Evolutionary conservation across 2,888 invertebrate genomes (phyloP), one percentile per base, ranked within the genome.

Genomic region (Xylophagus ater): DNA sequence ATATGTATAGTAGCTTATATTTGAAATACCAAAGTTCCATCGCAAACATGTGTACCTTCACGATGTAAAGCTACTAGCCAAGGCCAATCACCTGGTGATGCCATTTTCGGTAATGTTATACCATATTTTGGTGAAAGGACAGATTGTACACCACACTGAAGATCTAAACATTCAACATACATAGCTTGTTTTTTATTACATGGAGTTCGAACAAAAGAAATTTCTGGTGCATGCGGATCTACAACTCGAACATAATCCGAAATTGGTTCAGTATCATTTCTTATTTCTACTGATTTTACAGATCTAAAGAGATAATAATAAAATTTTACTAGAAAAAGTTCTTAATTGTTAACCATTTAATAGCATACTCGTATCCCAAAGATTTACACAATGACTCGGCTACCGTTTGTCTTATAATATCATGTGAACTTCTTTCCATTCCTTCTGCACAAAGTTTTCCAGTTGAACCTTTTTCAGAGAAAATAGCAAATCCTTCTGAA

Each of bases 61-160:
- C 87, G 79, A 53, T 84, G 76, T 3, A 92, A 68, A 2, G 84
- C 80, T 13, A 80, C 84, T 57, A 87, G 80, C 89, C 90, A 90
- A n/a, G 90, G 90, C 89, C 89, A 88, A 59, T 88, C 87, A 3
- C 87, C 88, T 1, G 83, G 81, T 4, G 71, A 71, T 2, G 86
- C 74, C 64, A 83, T 78, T 53, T 84, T 82, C 24, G 75, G 71
- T 43, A 87, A 63, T 7, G 59, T 54, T 13, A 60, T 37, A 9
- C 35, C 65, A 43, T 62, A 51, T 40, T 62, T 68, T 30, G 60
- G 57, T 19, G 57, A 54, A 33, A 69, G 62, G 1, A 65, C 71
- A 9, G 78, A 74, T 37, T 81, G 72, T 32, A 80, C 59, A 0
- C 85, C 85, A 56, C 85, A 85, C 53, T 80, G 81, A 73, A 65